Base-by-base conservation (phyloP, 2,888 invertebrate genomes). In the Leptinotarsa rubiginosa region DNA sequence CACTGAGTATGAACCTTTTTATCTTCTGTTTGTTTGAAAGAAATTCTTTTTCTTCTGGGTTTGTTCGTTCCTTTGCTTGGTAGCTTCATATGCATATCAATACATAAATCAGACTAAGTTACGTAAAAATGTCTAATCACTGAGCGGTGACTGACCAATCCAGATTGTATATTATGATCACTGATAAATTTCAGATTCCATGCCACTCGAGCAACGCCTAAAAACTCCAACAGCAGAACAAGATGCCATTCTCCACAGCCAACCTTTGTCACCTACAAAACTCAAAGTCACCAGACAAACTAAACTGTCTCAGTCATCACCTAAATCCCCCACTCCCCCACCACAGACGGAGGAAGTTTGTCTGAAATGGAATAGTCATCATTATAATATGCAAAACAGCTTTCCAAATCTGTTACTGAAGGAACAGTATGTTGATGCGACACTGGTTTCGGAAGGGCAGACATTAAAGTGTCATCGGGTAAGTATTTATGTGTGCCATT, bases 341-440 rank as follows among this genome's bases (percentile, higher is more conserved):
- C 73, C 78, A 25, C 80, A 81, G 1, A 75, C 77, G 1, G 77
- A 79, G 7, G 85, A 87, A 47, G 87, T 89, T 49, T 89, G 89
- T 81, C 85, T 91, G 41, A 87, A 89, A 72, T 91, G 91, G 91
- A 90, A 90, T 84, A 90, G 89, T 75, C 90, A 91, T 81, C 89
- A 90, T 78, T 86, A 87, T 47, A 90, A 90, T 78, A 89, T 91
- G 88, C 89, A 90, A 79, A 86, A 86, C n/a, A 87, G 88, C 3
- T 90, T 91, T 80, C 89, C 90, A 2, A 87, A 83, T 75, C 84
- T 91, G 47, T 83, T 90, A 65, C 86, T 87, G 72, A 88, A 87
- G 69, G 90, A 90, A 79, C 88, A 89, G 77, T 90, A 90, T 81
- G 90, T 90, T 1, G 91, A 91, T 82, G 89, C 89, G 1, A 90